These are phyloP conservation scores for Propithecus coquereli DNA, from an alignment of 2,113 vertebrate species.

Conservation along the genomic window DNA sequence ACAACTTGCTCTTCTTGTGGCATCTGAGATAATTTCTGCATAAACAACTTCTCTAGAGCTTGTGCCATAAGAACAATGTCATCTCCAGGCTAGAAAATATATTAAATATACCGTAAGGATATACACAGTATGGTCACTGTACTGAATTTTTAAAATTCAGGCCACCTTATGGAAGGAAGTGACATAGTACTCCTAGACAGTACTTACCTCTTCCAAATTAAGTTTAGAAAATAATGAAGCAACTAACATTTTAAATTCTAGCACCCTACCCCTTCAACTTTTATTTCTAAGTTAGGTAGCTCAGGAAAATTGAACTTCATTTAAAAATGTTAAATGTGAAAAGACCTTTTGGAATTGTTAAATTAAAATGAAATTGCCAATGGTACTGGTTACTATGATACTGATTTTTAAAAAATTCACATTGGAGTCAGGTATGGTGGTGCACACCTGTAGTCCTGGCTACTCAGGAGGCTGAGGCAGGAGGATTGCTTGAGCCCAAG, in stretches of 20 bases:
- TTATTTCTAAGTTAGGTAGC: neutral
- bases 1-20: conserved; percentile 87
- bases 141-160: neutral
- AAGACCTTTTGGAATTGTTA: neutral
- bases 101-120: neutral
- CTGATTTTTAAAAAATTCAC: neutral
- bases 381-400: neutral
- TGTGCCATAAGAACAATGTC: conserved; percentile 95
- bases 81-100: conserved; percentile 88
- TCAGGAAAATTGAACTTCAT: neutral
- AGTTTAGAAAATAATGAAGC: neutral
- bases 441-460: neutral
- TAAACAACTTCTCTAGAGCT: conserved; percentile 91
- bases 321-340: conserved; percentile 21
- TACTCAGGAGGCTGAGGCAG: neutral
- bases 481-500: neutral
- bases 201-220: neutral
- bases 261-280: neutral
- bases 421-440: neutral
- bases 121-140: neutral
- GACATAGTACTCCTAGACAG: neutral
- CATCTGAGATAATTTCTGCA: conserved; percentile 91
- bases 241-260: conserved; percentile 36
- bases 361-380: neutral
- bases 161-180: neutral